Evolutionary conservation across 2,888 invertebrate genomes (phyloP).

Genomic region (Invenusta paracnida): DNA sequence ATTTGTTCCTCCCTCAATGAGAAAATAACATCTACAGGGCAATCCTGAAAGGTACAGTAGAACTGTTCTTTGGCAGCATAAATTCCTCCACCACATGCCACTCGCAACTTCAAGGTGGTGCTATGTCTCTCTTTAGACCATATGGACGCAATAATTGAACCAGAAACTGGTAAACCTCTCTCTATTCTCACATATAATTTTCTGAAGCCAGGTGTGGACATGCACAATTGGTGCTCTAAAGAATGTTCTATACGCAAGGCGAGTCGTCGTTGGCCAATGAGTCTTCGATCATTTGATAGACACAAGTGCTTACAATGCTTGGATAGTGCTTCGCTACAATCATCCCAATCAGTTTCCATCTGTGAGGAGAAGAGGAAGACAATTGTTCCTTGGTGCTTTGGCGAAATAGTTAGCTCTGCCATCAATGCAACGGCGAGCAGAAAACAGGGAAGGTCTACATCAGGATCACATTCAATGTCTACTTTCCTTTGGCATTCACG

Average conservation of each 20-base stretch:
- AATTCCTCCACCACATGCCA: background rate
- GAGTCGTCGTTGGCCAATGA: too few species aligned
- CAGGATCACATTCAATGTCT: background rate
- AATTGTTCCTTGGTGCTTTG: background rate
- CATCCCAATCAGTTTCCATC: too few species aligned
- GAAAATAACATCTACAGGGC: background rate
- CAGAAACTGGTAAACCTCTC: too few species aligned
- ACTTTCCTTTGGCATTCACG: background rate
- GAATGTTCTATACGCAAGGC: too few species aligned
- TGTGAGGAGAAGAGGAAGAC: background rate
- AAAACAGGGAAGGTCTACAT: background rate
- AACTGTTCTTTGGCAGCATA: background rate
- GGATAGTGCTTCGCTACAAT: too few species aligned
- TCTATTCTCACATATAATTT: too few species aligned
- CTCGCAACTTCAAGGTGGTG: background rate
- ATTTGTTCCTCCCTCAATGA: background rate
- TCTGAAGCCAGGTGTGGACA: too few species aligned
- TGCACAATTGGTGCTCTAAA: too few species aligned
- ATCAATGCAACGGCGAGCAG: background rate
- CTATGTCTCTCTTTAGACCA: too few species aligned
- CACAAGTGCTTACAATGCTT: too few species aligned
- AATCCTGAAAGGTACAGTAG: background rate
- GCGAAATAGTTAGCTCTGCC: background rate
- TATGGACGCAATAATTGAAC: too few species aligned
- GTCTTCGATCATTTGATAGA: too few species aligned